These are phyloP conservation scores for Arge pagana DNA, from an alignment of 2,888 invertebrate genomes.

Conservation along the genomic window DNA sequence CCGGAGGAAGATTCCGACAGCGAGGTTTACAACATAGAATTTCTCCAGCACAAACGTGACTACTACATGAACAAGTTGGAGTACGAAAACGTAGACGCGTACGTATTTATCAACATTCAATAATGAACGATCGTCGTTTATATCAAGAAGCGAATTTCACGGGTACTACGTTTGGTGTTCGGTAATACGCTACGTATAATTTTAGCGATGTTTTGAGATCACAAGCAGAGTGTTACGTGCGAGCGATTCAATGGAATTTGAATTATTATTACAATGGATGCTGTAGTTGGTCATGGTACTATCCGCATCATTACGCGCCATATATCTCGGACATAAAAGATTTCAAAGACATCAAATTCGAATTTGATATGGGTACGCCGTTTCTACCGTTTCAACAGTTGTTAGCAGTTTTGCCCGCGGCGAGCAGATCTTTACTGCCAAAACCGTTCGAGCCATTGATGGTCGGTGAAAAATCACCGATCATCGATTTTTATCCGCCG, in stretches of 20 bases:
- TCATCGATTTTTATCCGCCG: constrained; percentile 87
- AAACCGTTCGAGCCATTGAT: constrained; percentile 78
- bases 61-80: constrained; percentile 92
- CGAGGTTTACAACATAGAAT: constrained; percentile 72
- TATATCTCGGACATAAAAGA: constrained; percentile 91
- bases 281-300: constrained; percentile 98
- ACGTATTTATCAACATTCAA: constrained; percentile 51
- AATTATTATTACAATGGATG: constrained; percentile 97
- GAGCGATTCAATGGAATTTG: constrained; percentile 95
- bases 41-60: constrained; percentile 81
- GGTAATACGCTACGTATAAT: no score
- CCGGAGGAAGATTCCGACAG: constrained; percentile 46
- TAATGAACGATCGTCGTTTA: neutral
- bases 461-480: constrained; percentile 76
- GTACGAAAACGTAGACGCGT: constrained; percentile 78
- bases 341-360: constrained; percentile 76
- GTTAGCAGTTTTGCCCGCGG: constrained; percentile 84
- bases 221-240: constrained; percentile 87
- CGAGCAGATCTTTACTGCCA: constrained; percentile 81
- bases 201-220: constrained; percentile 75
- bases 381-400: constrained; percentile 93
- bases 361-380: constrained; percentile 83
- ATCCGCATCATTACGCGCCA: constrained; percentile 96
- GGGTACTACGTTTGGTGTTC: no score
- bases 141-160: neutral